Evolutionary conservation across 37 sponge, comb jelly and placozoan species (phyloP), one percentile per base, ranked within the genome.

Genomic region (Beroe ovata): DNA sequence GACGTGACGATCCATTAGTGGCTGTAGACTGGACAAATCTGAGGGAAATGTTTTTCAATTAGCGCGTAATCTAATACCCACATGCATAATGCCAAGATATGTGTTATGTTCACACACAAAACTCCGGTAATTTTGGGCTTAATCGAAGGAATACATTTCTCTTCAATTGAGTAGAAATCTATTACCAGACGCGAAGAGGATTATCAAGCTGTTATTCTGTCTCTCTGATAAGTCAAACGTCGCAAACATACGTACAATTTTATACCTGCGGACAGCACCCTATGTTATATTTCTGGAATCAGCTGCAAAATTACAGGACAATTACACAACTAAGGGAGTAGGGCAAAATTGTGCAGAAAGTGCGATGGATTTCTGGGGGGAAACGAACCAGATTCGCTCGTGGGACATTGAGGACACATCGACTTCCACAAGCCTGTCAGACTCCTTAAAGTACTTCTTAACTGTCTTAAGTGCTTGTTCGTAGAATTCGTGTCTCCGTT

Each of bases 391-490:
- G 20, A 77, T 77, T 25, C 54, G 3, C 84, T 77, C 84, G 42
- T 77, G 42, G 2, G 84, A 77, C 42, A 77, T 77, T 3, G 84
- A 77, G 47, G 84, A 77, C 42, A 77, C 84, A 41, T 77, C 84
- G 1, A 77, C 84, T 19, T 77, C 84, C 23, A 77, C 54, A 19
- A 77, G 38, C 41, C 84, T 39, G 28, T 77, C 84, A 3, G 84
- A 77, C 23, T 77, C 84, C 28, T 36, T 77, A 20, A 77, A 77
- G 33, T 77, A 77, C 21, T 77, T 77, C 84, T 42, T 30, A 26
- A 77, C 84, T n/a, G 84, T 25, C 22, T 42, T 77, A 25, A 77
- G 84, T 21, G 84, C 84, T 25, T 77, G 54, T 25, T 77, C 84
- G 84, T 42, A 77, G 54, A 77, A 36, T 0, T 30, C 84, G 23